A percentile compares a stretch with the other conserved stretches of the same genome.
phyloP scores from a whole-genome alignment of 2,888 invertebrate genomes.

The Ichneumoninae sp. region DNA sequence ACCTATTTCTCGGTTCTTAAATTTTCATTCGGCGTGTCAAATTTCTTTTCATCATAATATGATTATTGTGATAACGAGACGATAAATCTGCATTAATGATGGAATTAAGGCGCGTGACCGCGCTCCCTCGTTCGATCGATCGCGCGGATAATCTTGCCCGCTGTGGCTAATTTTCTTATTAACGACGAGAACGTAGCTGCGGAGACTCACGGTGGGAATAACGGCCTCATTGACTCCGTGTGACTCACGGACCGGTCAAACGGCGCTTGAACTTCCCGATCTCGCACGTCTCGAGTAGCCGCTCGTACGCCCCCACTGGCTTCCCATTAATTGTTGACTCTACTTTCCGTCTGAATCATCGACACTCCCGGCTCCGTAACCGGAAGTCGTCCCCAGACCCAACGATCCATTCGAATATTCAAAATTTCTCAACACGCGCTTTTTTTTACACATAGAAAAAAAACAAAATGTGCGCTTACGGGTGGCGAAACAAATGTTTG shows the following conservation, averaged over 20 bases:
- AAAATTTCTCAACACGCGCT: too few relatives aligned
- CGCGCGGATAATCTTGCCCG: conserved; percentile 59
- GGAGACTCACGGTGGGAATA: conserved; percentile 53
- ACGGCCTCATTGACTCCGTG: conserved; percentile 62
- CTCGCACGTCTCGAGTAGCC: conserved; percentile 46
- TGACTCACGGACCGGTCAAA: conserved; percentile 80
- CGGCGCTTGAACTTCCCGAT: conserved; percentile 77
- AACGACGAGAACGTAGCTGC: conserved; percentile 28
- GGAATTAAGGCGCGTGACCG: conserved; percentile 44
- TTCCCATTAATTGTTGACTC: conserved; percentile 56
- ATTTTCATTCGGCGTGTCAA: neutral
- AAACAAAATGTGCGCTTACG: too few relatives aligned
- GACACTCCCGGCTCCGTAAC: conserved; percentile 30
- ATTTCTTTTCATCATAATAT: neutral
- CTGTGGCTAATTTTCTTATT: conserved; percentile 46
- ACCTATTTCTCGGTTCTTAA: neutral
- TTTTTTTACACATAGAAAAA: too few relatives aligned
- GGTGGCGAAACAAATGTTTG: too few relatives aligned
- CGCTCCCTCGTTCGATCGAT: conserved; percentile 28
- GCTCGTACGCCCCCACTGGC: conserved; percentile 33
- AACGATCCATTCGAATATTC: neutral
- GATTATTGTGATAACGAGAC: neutral
- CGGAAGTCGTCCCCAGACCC: conserved; percentile 20
- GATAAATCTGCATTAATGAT: conserved; percentile 19
- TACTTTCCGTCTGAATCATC: conserved; percentile 54